phyloP scores from a whole-genome alignment of 2,113 vertebrate genomes.

The Barnardius zonarius region DNA sequence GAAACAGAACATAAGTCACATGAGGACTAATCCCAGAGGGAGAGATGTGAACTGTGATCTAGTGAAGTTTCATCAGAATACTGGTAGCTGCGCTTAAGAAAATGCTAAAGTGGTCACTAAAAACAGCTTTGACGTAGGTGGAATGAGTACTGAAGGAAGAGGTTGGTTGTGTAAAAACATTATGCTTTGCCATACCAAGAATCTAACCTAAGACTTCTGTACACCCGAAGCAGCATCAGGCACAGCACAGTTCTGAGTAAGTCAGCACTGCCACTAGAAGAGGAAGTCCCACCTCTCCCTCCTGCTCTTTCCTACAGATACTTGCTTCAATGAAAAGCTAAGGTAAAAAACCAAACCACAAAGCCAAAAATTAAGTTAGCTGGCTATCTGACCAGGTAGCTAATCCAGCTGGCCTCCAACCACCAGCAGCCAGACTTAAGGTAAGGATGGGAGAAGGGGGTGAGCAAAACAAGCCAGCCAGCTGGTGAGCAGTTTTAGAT shows the following conservation, averaged over 20 bases:
- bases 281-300: background rate
- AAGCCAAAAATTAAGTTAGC: background rate
- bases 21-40: background rate
- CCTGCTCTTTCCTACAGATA: background rate
- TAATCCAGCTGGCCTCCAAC: background rate
- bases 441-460: background rate
- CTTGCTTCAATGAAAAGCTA: background rate
- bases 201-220: background rate
- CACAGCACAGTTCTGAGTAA: background rate
- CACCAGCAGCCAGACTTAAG: background rate
- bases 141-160: background rate
- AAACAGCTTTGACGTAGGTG: background rate
- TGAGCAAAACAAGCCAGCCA: background rate
- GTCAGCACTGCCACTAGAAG: background rate
- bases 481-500: rapidly evolving
- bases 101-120: background rate
- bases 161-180: background rate
- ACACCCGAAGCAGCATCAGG: background rate
- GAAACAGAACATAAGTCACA: constrained; percentile 4
- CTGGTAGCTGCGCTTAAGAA: background rate
- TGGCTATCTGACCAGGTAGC: background rate
- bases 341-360: background rate
- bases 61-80: background rate
- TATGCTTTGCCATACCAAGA: background rate
- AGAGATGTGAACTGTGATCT: background rate